Base-by-base conservation (phyloP, 2,888 invertebrate genomes). In the Sturmia bella region DNA sequence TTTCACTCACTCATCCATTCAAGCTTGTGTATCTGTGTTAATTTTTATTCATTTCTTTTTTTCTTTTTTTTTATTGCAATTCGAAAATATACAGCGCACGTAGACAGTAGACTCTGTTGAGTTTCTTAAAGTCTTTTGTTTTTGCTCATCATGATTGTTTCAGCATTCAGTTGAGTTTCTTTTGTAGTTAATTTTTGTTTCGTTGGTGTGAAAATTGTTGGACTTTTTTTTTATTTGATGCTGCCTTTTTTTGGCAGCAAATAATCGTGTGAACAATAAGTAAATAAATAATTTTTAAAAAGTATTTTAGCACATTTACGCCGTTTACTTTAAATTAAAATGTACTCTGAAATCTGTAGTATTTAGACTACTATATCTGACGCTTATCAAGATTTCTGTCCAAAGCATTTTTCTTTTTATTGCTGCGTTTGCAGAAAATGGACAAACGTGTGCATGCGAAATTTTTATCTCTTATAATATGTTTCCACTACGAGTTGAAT, bases 21-120 rank as follows among this genome's bases (percentile, higher is more conserved):
- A 48, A 50, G 56, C 19, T 59, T 2, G 13, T 68, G 54, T 52
- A 59, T 17, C 52, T 68, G 70, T 59, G 63, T 82, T 74, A 78
- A 82, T 78, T 78, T 81, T 78, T 74, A 82, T 78, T 54, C 59
- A n/a, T 59, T 73, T 73, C 63, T 69, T 45, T 78, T 57, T 27
- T 69, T 19, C 7, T 54, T 24, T 12, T 37, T 43, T 72, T 50
- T 73, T 39, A 15, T 45, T 72, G 39, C 64, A 32, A 17, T 45
- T 54, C 52, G 21, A 61, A 56, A 72, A 41, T 50, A 56, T 57
- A 54, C 59, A 37, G 68, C 68, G 73, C 43, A 70, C 48, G 63
- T 59, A 69, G 45, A 70, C 64, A 32, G 48, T 13, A 61, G 48
- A 70, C 9, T 56, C 39, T 68, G 19, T 52, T 32, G 54, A 73